phyloP scores from a whole-genome alignment of 2,888 invertebrate genomes.

The Acleris emargana region DNA sequence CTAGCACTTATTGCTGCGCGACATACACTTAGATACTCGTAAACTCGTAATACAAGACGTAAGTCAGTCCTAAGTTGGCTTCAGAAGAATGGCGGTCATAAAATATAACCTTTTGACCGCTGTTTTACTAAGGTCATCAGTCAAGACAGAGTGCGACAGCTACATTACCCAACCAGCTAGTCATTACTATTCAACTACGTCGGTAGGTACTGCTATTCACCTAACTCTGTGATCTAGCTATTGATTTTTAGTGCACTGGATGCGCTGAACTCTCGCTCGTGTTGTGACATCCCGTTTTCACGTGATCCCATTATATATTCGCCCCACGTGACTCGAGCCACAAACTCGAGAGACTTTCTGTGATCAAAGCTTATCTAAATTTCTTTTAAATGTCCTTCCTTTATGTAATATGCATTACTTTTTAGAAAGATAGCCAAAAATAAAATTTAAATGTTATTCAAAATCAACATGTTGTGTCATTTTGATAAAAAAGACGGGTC shows the following conservation, averaged over 20 bases:
- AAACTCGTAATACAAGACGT: no score
- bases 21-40: no score
- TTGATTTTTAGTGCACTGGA: neutral
- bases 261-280: neutral
- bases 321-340: constrained; percentile 19
- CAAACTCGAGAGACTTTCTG: constrained; percentile 24
- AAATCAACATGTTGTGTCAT: constrained; percentile 27
- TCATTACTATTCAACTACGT: no score
- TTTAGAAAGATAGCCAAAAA: constrained; percentile 3
- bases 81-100: no score
- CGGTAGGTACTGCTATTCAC: no score
- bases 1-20: no score
- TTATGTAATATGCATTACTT: constrained; percentile 20
- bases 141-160: neutral
- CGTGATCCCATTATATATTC: constrained; percentile 12
- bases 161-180: no score
- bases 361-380: constrained; percentile 17
- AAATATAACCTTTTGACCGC: neutral
- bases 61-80: no score
- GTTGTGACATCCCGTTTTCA: constrained; percentile 3
- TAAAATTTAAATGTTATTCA: constrained; percentile 28
- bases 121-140: neutral
- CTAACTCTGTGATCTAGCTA: no score
- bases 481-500: constrained; percentile 28
- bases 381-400: constrained; percentile 21